phyloP scores from a whole-genome alignment of 2,888 invertebrate species.

The Eutolmus rufibarbis region DNA sequence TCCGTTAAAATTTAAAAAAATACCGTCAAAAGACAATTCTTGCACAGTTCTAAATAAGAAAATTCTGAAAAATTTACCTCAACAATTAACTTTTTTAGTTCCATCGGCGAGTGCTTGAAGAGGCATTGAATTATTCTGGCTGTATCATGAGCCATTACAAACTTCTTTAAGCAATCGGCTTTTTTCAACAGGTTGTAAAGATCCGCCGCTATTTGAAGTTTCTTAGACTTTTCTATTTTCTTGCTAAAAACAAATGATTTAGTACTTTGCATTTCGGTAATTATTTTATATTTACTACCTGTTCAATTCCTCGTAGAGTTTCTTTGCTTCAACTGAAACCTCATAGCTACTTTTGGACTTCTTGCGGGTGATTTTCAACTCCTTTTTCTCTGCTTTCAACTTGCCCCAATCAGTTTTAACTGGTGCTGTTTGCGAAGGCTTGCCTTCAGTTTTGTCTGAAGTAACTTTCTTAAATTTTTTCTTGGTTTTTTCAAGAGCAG shows the following conservation, averaged over 20 bases:
- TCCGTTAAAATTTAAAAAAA: no score
- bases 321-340: slow-evolving; percentile 66
- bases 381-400: slow-evolving; percentile 78
- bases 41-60: neutral
- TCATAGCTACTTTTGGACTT: slow-evolving; percentile 66
- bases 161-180: slow-evolving; percentile 68
- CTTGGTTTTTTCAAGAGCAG: neutral
- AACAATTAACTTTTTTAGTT: slow-evolving; percentile 73
- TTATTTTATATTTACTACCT: slow-evolving; percentile 51
- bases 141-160: slow-evolving; percentile 85
- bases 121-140: slow-evolving; percentile 89
- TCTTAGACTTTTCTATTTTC: slow-evolving; percentile 58
- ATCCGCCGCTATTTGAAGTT: slow-evolving; percentile 63
- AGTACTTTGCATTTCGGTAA: neutral
- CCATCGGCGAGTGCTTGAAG: slow-evolving; percentile 73
- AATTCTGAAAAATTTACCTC: slow-evolving; percentile 56
- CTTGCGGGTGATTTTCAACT: slow-evolving; percentile 71
- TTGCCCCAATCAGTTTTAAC: slow-evolving; percentile 75
- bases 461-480: neutral
- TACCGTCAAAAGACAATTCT: no score
- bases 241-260: slow-evolving; percentile 50
- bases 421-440: slow-evolving; percentile 40
- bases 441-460: neutral
- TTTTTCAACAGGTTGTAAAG: slow-evolving; percentile 70
- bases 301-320: slow-evolving; percentile 67